These are phyloP conservation scores for Zoanthus sociatus DNA, from an alignment of 92 coral and sea anemone species.

Conservation along the genomic window DNA sequence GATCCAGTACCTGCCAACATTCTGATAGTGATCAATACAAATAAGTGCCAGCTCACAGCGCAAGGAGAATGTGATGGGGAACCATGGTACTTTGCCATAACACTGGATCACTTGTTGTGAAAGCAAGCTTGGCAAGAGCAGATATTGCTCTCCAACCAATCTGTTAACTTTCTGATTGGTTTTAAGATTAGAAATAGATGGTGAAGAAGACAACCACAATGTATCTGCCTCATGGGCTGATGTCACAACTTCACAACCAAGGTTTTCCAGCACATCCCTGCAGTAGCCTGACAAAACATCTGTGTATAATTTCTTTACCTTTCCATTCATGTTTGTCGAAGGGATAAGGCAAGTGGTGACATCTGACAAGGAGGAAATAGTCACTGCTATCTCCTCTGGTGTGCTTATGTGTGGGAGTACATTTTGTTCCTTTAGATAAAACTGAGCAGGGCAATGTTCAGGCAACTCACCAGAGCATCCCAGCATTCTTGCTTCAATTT, in stretches of 20 bases:
- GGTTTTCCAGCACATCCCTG: conserved; percentile 56
- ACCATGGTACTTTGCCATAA: conserved; percentile 78
- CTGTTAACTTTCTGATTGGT: conserved; percentile 68
- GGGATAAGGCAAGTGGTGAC: not conserved
- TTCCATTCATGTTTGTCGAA: conserved; percentile 39
- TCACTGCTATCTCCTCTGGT: conserved; percentile 31
- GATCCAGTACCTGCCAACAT: conserved; percentile 78
- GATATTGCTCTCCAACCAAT: conserved; percentile 78
- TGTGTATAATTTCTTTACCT: conserved; percentile 45
- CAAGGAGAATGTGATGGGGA: conserved; percentile 68
- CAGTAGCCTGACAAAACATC: conserved; percentile 1
- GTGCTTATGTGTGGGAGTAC: conserved; percentile 37
- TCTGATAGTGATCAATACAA: conserved; percentile 77
- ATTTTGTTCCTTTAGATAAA: conserved; percentile 63
- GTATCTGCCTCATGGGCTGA: conserved; percentile 79
- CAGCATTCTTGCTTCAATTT: conserved; percentile 73
- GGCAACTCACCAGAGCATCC: conserved; percentile 72
- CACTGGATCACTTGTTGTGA: conserved; percentile 44
- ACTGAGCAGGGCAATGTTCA: conserved; percentile 63
- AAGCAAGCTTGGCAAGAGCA: conserved; percentile 57
- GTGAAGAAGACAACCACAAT: conserved; percentile 61
- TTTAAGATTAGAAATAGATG: conserved; percentile 14
- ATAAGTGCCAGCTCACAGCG: conserved; percentile 70
- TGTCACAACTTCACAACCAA: conserved; percentile 69
- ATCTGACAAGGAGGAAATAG: conserved; percentile 50